A percentile compares a stretch with the other conserved stretches of the same genome.
Evolutionary conservation across 2,113 vertebrate species (phyloP).

Genomic region (Arothron firmamentum): DNA sequence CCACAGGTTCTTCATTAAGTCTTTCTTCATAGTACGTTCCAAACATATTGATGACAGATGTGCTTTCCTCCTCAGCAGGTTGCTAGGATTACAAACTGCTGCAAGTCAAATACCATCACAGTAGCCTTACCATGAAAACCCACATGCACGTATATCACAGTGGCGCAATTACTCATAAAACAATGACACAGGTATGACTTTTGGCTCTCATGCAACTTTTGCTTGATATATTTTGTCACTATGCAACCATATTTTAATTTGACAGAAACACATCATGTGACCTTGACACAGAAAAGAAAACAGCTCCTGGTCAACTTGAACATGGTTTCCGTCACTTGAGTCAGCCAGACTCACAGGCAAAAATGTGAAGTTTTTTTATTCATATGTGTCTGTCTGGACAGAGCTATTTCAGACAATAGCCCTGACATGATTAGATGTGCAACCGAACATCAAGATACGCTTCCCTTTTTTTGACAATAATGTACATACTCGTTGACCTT

Average conservation of each 20-base stretch:
- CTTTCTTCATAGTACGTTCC: constrained; percentile 5
- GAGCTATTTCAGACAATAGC: neutral
- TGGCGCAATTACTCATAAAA: constrained; percentile 41
- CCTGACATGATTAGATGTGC: no score
- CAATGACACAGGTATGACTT: no score
- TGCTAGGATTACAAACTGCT: constrained; percentile 52
- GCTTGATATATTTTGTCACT: no score
- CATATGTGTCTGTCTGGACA: neutral
- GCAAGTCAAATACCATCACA: constrained; percentile 39
- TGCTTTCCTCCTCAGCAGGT: constrained; percentile 34
- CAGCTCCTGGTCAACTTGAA: no score
- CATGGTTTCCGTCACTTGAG: no score
- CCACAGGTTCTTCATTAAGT: constrained; percentile 26
- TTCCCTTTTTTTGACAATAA: neutral
- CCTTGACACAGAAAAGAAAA: no score
- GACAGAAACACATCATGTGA: no score
- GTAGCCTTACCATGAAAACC: constrained; percentile 36
- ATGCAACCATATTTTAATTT: no score
- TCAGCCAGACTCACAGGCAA: no score
- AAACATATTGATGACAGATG: constrained; percentile 65
- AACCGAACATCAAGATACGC: no score
- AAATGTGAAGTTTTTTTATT: neutral
- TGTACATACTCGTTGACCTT: neutral
- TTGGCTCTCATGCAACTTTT: no score
- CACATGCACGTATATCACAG: constrained; percentile 13